Percentiles rank a stretch among this genome's conserved stretches.
These are phyloP conservation scores for Amphimedon queenslandica DNA, from an alignment of 37 sponge, comb jelly and placozoan genomes.

Conservation along the genomic window DNA sequence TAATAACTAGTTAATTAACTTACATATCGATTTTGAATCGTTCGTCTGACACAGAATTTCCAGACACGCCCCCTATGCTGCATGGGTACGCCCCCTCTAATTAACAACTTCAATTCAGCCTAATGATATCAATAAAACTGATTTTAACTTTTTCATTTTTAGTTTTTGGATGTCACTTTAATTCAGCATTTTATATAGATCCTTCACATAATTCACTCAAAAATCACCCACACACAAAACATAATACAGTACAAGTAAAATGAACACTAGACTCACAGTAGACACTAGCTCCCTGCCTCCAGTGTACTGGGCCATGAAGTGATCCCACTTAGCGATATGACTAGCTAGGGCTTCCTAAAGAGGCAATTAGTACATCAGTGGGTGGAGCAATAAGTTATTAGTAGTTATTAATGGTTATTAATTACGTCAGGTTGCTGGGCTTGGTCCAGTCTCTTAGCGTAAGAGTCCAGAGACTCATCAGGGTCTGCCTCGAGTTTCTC, in stretches of 20 bases:
- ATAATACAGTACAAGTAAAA: too few species aligned
- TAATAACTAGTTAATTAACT: constrained; percentile 1
- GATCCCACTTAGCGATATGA: constrained; percentile 38
- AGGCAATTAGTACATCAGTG: background rate
- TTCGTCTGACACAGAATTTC: constrained; percentile 44
- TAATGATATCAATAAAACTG: too few species aligned
- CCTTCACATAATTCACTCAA: too few species aligned
- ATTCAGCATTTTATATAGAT: too few species aligned
- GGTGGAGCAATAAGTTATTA: background rate
- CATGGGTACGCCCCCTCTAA: constrained; percentile 82
- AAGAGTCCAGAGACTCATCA: constrained; percentile 3
- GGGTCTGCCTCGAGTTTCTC: background rate
- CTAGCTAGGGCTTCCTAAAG: constrained; percentile 29
- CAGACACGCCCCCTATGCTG: constrained; percentile 74
- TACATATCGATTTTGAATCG: constrained; percentile 20
- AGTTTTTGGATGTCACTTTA: too few species aligned
- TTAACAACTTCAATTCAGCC: constrained; percentile 84
- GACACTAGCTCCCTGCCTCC: constrained; percentile 6
- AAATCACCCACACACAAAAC: too few species aligned
- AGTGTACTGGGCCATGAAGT: constrained; percentile 18
- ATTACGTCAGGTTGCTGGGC: constrained; percentile 25
- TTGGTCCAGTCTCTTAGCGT: constrained; percentile 35
- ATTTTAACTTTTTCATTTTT: too few species aligned
- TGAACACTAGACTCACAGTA: background rate
- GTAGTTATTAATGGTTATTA: background rate